Conservation (phyloP, 2,113 vertebrate species). For the Thunnus thynnus region DNA sequence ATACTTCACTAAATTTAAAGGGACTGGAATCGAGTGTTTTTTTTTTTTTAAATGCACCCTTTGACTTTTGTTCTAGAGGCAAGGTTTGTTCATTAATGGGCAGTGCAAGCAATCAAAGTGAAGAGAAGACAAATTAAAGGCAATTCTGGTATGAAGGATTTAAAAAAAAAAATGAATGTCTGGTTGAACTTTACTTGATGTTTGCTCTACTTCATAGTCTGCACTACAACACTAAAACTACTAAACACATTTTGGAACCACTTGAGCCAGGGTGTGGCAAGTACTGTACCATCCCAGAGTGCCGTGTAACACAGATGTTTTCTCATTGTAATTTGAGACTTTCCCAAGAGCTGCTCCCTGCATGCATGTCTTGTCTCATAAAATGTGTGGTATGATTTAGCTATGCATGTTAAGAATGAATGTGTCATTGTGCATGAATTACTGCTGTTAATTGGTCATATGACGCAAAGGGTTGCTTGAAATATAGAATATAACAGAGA, state of each 20-base stretch:
- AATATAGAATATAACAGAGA: not conserved
- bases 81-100: not conserved
- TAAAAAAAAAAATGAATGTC: no score
- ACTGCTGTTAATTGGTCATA: not conserved
- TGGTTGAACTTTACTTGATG: not conserved
- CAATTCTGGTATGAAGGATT: not conserved
- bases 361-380: slow-evolving; percentile 20
- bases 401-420: not conserved
- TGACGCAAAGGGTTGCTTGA: not conserved
- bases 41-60: not conserved
- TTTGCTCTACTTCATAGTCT: not conserved
- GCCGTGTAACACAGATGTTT: slow-evolving; percentile 44
- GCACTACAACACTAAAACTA: not conserved
- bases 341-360: slow-evolving; percentile 36
- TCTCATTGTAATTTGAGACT: slow-evolving; percentile 39
- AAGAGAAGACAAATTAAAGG: not conserved
- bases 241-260: slow-evolving; percentile 26
- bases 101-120: not conserved
- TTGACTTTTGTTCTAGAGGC: not conserved
- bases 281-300: slow-evolving; percentile 14
- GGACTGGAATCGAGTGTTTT: not conserved
- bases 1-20: not conserved
- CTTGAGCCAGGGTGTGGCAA: slow-evolving; percentile 18
- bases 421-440: not conserved
- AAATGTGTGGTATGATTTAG: slow-evolving; percentile 1